A percentile compares a stretch with the other conserved stretches of the same genome.
Evolutionary conservation across 35 echinoderm and acorn worm genomes (phyloP).

Genomic region (Apostichopus parvimensis): DNA sequence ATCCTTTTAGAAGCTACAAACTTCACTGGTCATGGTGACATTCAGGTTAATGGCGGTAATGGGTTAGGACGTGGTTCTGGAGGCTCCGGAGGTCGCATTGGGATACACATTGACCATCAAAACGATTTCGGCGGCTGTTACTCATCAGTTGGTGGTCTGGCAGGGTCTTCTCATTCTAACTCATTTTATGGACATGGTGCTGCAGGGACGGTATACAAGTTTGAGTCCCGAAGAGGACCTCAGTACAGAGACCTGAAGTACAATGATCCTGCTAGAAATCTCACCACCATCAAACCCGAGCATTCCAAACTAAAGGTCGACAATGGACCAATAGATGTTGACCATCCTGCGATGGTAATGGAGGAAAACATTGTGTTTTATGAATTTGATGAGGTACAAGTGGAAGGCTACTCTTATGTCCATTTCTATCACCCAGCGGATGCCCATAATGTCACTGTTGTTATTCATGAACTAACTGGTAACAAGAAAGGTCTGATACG

Average conservation of each 20-base stretch:
- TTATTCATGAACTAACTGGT: constrained; percentile 84
- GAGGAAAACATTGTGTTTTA: constrained; percentile 80
- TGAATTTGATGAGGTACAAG: constrained; percentile 95
- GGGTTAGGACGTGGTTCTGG: constrained; percentile 60
- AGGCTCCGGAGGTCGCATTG: constrained; percentile 86
- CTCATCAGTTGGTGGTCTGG: constrained; percentile 58
- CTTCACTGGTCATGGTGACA: constrained; percentile 87
- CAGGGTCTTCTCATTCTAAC: constrained; percentile 26
- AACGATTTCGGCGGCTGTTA: constrained; percentile 87
- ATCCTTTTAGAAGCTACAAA: constrained; percentile 84
- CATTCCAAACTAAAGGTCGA: constrained; percentile 82
- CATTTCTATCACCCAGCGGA: constrained; percentile 87
- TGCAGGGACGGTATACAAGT: constrained; percentile 90
- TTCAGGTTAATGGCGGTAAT: constrained; percentile 69
- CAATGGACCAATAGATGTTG: constrained; percentile 72
- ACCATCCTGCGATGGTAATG: constrained; percentile 90
- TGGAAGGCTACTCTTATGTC: constrained; percentile 84
- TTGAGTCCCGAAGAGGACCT: constrained; percentile 81
- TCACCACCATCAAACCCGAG: constrained; percentile 83
- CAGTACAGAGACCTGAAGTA: constrained; percentile 97
- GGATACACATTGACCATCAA: constrained; percentile 83
- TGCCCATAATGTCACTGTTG: constrained; percentile 83
- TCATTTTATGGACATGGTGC: constrained; percentile 73
- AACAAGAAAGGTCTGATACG: constrained; percentile 82
- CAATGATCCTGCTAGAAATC: constrained; percentile 63